Percentiles rank a stretch among this genome's conserved stretches.
Conservation (phyloP, 2,113 vertebrate genomes). For the Cyphomyrus plagiostoma region DNA sequence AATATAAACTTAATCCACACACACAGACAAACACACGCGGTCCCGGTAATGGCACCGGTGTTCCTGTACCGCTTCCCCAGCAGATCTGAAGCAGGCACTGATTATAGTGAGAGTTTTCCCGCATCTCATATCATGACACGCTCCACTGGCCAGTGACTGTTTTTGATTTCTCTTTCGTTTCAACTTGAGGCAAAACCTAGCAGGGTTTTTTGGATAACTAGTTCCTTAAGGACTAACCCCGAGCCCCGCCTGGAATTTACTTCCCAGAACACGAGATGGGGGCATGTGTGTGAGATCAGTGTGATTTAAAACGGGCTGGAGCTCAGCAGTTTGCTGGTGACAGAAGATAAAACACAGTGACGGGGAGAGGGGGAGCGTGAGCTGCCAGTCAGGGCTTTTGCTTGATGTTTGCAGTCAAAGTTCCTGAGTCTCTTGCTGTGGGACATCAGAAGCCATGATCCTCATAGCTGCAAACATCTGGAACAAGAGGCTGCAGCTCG, state of each 20-base stretch:
- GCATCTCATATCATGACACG: neutral
- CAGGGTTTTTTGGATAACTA: neutral
- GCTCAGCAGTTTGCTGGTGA: constrained; percentile 4
- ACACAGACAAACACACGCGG: neutral
- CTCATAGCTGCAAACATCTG: neutral
- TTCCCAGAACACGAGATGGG: neutral
- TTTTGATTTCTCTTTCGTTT: neutral
- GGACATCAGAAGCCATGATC: neutral
- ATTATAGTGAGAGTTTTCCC: neutral
- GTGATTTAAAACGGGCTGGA: neutral
- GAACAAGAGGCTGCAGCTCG: neutral
- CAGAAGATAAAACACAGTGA: neutral
- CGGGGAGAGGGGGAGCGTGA: neutral
- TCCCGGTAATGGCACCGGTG: neutral
- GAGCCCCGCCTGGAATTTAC: neutral
- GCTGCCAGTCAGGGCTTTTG: neutral
- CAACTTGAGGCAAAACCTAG: neutral
- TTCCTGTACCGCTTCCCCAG: neutral
- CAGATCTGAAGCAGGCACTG: neutral
- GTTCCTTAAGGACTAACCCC: neutral
- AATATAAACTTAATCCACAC: neutral
- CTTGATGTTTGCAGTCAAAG: constrained; percentile 4
- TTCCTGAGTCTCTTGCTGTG: neutral
- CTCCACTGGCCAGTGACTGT: neutral
- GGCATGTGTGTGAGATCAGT: neutral